phyloP scores from a whole-genome alignment of 1,140 invertebrate species.

The Carposina sasakii region DNA sequence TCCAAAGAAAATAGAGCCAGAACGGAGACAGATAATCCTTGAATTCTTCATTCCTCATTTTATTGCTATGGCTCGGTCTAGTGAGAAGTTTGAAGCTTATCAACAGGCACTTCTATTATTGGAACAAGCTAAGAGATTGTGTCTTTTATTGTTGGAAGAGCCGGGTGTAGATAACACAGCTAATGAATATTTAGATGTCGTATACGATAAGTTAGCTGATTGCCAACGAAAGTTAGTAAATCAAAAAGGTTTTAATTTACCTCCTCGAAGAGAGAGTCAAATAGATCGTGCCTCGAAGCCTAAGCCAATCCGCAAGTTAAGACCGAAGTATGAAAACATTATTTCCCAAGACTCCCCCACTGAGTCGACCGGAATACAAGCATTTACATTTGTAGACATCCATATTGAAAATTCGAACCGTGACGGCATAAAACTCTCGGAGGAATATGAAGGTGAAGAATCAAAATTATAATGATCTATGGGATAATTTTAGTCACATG shows the following conservation, averaged over 20 bases:
- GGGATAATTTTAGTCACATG: too few species aligned
- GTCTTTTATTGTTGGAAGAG: slow-evolving; percentile 75
- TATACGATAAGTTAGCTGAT: slow-evolving; percentile 61
- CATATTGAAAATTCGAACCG: slow-evolving; percentile 31
- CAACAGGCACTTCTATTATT: slow-evolving; percentile 77
- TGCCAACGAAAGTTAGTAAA: slow-evolving; percentile 57
- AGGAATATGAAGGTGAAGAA: slow-evolving; percentile 36
- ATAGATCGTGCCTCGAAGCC: slow-evolving; percentile 27
- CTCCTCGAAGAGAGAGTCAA: slow-evolving; percentile 38
- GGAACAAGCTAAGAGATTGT: slow-evolving; percentile 79
- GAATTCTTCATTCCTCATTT: slow-evolving; percentile 82
- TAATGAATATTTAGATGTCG: slow-evolving; percentile 65
- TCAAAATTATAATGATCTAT: slow-evolving; percentile 50
- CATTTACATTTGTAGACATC: slow-evolving; percentile 56
- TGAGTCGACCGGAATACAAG: slow-evolving; percentile 33
- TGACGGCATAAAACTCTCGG: slow-evolving; percentile 24
- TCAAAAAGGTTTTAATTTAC: slow-evolving; percentile 49
- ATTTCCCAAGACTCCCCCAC: slow-evolving; percentile 44
- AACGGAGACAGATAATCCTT: slow-evolving; percentile 74
- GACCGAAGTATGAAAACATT: slow-evolving; percentile 48
- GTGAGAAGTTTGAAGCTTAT: slow-evolving; percentile 74
- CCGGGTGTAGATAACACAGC: slow-evolving; percentile 65
- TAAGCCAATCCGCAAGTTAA: slow-evolving; percentile 39
- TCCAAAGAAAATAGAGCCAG: slow-evolving; percentile 63
- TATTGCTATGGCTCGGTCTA: slow-evolving; percentile 76